These are phyloP conservation scores for Tylochromis polylepis DNA, from an alignment of 2,113 vertebrate genomes.

Conservation along the genomic window DNA sequence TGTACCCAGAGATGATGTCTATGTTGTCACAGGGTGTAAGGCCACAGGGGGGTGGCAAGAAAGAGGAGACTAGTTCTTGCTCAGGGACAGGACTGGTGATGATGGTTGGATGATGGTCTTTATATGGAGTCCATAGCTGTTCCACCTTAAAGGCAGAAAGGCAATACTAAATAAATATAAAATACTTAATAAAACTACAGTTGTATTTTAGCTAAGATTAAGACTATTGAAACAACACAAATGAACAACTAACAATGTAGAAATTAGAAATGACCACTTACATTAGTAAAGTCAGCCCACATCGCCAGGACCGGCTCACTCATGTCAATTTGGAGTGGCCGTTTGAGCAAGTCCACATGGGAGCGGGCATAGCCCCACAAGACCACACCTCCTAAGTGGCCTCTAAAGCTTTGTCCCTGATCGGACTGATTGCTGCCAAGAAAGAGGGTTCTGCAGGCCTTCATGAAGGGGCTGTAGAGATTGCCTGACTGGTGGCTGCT, in stretches of 20 bases:
- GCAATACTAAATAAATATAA: neutral
- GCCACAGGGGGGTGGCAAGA: constrained; percentile 82
- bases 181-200: neutral
- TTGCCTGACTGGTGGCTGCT: constrained; percentile 78
- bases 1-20: constrained; percentile 85
- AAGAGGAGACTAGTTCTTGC: constrained; percentile 69
- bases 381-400: constrained; percentile 77
- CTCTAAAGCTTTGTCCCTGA: constrained; percentile 76
- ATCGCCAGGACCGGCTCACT: constrained; percentile 53
- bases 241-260: neutral
- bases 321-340: constrained; percentile 27
- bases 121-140: constrained; percentile 77
- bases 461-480: constrained; percentile 87
- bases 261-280: constrained; percentile 3
- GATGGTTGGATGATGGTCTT: constrained; percentile 73
- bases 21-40: constrained; percentile 86
- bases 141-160: constrained; percentile 53
- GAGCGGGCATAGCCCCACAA: constrained; percentile 76
- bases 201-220: neutral
- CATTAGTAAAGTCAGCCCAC: constrained; percentile 69
- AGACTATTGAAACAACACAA: neutral
- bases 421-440: constrained; percentile 85
- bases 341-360: constrained; percentile 73
- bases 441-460: constrained; percentile 83
- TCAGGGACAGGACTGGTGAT: constrained; percentile 66